A percentile compares a stretch with the other conserved stretches of the same genome.
Conservation (phyloP, 2,797 vertebrate species). For the Eupleurogrammus muticus region DNA sequence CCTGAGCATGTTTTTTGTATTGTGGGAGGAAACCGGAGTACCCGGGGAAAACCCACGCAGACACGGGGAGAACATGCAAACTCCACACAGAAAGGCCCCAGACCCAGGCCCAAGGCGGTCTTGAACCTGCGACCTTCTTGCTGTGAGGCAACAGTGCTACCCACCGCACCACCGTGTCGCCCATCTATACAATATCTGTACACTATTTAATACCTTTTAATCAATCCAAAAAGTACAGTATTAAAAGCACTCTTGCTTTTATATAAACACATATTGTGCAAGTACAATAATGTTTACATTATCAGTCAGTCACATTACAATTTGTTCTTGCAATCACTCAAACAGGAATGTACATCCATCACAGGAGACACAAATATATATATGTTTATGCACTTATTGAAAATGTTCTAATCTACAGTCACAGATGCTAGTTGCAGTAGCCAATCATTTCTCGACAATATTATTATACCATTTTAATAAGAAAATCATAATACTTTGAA, state of each 20-base stretch:
- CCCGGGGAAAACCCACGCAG: too few species aligned
- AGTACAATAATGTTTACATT: not conserved
- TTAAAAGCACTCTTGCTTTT: not conserved
- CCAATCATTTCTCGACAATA: not conserved
- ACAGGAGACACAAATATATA: not conserved
- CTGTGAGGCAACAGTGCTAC: too few species aligned
- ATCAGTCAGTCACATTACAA: too few species aligned
- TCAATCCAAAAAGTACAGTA: not conserved
- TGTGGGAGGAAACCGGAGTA: too few species aligned
- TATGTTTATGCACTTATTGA: not conserved
- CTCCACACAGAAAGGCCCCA: too few species aligned
- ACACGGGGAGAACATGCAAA: too few species aligned
- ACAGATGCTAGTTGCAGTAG: not conserved
- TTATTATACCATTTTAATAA: conserved; percentile 16
- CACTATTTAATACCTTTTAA: too few species aligned
- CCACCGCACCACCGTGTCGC: too few species aligned
- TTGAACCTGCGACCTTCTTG: too few species aligned
- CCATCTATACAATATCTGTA: too few species aligned
- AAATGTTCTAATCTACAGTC: not conserved
- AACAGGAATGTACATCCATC: not conserved
- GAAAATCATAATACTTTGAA: conserved; percentile 29
- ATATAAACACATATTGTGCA: not conserved
- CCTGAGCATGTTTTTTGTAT: too few species aligned
- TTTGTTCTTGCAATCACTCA: not conserved
- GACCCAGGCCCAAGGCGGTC: too few species aligned